These are phyloP conservation scores for Crax fasciolata DNA, from an alignment of 2,797 vertebrate genomes.

Conservation along the genomic window DNA sequence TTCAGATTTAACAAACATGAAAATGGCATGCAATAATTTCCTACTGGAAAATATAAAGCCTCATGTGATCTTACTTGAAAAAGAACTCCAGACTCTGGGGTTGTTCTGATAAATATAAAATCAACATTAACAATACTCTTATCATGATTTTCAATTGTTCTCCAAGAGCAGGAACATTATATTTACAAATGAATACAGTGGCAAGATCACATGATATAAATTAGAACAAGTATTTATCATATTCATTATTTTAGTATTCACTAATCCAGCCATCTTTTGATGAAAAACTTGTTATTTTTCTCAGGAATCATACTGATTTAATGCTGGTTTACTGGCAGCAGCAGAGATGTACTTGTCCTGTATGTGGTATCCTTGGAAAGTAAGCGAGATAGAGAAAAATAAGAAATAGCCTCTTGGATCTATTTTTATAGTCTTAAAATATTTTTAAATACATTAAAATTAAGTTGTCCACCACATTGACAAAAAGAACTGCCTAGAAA, in stretches of 20 bases:
- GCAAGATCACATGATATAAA: neutral
- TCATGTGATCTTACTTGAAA: neutral
- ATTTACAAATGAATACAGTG: neutral
- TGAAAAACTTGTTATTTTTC: neutral
- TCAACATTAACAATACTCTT: neutral
- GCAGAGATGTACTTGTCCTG: neutral
- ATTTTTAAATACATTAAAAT: neutral
- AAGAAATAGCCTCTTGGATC: neutral
- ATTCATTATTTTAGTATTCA: neutral
- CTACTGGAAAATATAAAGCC: neutral
- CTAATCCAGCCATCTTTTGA: neutral
- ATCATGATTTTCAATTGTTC: neutral
- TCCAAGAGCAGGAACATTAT: neutral
- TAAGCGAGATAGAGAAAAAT: neutral
- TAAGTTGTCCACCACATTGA: neutral
- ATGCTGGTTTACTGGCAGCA: neutral
- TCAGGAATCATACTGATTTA: neutral
- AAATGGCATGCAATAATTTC: neutral
- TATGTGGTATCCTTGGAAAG: neutral
- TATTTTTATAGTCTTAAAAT: neutral
- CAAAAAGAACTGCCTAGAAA: neutral
- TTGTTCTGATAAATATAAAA: neutral
- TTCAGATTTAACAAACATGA: neutral
- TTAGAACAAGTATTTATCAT: neutral
- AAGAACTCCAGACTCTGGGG: neutral